Base-by-base conservation (phyloP, 1,140 invertebrate species). In the Planococcus citri region DNA sequence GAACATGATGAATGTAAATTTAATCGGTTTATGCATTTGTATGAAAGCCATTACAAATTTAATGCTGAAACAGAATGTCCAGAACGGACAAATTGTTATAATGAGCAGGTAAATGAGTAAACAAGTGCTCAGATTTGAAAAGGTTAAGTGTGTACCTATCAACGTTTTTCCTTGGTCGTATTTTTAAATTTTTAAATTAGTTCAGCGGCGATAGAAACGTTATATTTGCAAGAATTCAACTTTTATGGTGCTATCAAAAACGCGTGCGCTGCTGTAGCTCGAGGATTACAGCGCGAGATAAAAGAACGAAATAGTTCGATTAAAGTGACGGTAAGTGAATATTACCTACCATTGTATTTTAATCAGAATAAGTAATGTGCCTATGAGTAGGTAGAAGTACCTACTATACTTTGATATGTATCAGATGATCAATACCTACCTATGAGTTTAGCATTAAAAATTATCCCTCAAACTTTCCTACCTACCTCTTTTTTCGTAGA, bases 31-130 rank as follows among this genome's bases (percentile, higher is more conserved):
- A 17, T 64, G 60, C 20, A 25, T 20, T 9, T 24, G 12, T 6
- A 25, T 64, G 22, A 64, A 64, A 27, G 60, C 8, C 10, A 64
- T 64, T 64, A 21, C 20, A 6, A 64, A 64, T 64, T 25, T 64
- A 64, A 64, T 64, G 60, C 4, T 64, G 22, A 64, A 25, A 25
- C 60, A 64, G 17, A 64, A 64, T 25, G 60, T 64, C 2, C 21
- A 64, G 24, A 20, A 25, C 10, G 60, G 60, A 14, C 22, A 64
- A 9, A 64, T 64, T 4, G 17, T 64, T 4, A 20, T 9, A 24
- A 25, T 64, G 6, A 64, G 20, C 20, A 24, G 60, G 60, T 64
- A 25, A 60, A n/a, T 22, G n/a, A n/a, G n/a, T n/a, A n/a, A n/a
- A n/a, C n/a, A n/a, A n/a, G n/a, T n/a, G n/a, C n/a, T n/a, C n/a